These are phyloP conservation scores for Lasiurus borealis DNA, from an alignment of 2,113 vertebrate genomes.

Conservation along the genomic window DNA sequence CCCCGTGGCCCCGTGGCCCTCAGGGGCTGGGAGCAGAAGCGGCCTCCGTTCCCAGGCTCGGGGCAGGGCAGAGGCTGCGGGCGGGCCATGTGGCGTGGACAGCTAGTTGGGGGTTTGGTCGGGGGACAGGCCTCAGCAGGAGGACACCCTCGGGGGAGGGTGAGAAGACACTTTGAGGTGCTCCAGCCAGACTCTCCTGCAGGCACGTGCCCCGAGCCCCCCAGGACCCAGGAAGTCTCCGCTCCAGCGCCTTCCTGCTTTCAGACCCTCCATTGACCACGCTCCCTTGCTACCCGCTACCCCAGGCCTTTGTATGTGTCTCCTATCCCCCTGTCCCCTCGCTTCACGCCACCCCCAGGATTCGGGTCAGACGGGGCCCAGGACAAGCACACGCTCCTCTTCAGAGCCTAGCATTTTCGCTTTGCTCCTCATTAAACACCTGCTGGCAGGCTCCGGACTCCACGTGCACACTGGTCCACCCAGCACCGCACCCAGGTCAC, in stretches of 20 bases:
- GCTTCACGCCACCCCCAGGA: background rate
- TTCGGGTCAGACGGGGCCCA: too few species aligned
- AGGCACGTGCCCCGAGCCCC: fast-evolving
- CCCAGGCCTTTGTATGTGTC: background rate
- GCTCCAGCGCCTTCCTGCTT: too few species aligned
- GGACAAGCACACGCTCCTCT: background rate
- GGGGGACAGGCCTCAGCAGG: background rate
- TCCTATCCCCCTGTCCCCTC: background rate
- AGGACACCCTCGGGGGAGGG: too few species aligned
- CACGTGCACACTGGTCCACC: too few species aligned
- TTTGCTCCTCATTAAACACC: too few species aligned
- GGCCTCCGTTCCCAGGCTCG: constrained; percentile 59
- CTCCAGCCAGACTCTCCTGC: too few species aligned
- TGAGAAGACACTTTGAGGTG: background rate
- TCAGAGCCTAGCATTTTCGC: too few species aligned
- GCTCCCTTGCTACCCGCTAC: fast-evolving
- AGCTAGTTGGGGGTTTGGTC: fast-evolving
- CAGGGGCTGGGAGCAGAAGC: background rate
- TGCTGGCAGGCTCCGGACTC: background rate
- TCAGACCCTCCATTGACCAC: background rate
- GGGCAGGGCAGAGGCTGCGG: constrained; percentile 16
- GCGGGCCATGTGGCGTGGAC: fast-evolving
- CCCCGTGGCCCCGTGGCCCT: background rate
- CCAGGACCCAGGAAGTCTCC: fast-evolving
- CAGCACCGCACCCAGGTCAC: fast-evolving